Evolutionary conservation across 2,888 invertebrate genomes (phyloP).

Genomic region (Portevinia maculata): DNA sequence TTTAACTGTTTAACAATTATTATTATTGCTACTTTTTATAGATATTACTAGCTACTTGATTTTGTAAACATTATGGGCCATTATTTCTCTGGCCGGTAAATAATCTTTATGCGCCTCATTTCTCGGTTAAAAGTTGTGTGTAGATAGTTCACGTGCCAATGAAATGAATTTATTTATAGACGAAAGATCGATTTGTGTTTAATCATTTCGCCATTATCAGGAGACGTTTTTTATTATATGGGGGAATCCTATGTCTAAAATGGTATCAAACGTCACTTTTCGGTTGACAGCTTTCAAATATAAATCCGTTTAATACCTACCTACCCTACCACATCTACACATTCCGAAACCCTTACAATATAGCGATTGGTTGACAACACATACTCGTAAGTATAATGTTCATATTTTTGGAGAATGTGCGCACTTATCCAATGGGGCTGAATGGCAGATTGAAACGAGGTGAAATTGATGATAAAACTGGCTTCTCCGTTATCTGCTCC

Average conservation of each 20-base stretch:
- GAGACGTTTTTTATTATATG: constrained; percentile 3
- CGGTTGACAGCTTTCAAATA: constrained; percentile 42
- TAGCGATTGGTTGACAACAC: constrained; percentile 21
- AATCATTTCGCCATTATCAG: constrained; percentile 28
- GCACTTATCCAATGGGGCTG: constrained; percentile 41
- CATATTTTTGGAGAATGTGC: constrained; percentile 29
- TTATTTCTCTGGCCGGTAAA: constrained; percentile 48
- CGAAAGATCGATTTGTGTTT: constrained; percentile 30
- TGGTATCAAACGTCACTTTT: constrained; percentile 46
- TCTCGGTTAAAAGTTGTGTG: not conserved
- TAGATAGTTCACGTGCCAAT: constrained; percentile 37
- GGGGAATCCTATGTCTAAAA: constrained; percentile 40
- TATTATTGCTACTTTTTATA: constrained; percentile 69
- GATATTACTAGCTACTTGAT: constrained; percentile 62
- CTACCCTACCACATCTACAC: not conserved
- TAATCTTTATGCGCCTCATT: constrained; percentile 32
- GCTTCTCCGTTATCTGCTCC: constrained; percentile 18
- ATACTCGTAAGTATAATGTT: constrained; percentile 14
- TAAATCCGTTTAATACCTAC: constrained; percentile 25
- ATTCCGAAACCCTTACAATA: not conserved
- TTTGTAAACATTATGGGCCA: constrained; percentile 47
- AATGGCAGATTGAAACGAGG: constrained; percentile 30
- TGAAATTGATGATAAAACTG: constrained; percentile 25
- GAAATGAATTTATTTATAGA: constrained; percentile 26
- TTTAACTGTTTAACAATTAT: constrained; percentile 66